These are phyloP conservation scores for Diabrotica balteata DNA, from an alignment of 2,888 invertebrate species.

Conservation along the genomic window DNA sequence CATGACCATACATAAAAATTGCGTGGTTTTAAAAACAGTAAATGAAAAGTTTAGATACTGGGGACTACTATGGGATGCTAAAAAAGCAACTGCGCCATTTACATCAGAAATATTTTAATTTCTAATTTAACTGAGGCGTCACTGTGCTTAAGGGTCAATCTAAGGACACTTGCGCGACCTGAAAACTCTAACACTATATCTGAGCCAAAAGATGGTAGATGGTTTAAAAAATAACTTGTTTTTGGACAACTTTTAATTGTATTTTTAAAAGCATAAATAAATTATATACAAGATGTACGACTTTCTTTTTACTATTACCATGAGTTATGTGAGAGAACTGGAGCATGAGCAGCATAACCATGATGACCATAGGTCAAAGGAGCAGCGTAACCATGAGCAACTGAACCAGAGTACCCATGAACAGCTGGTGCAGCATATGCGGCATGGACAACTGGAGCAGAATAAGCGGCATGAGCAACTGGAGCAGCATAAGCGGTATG, in stretches of 20 bases:
- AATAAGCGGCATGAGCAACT: conserved; percentile 42
- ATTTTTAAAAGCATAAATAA: conserved; percentile 3
- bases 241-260: background rate
- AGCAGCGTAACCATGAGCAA: conserved; percentile 35
- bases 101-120: too few species aligned
- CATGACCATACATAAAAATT: too few species aligned
- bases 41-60: too few species aligned
- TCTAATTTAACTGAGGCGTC: too few species aligned
- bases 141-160: too few species aligned
- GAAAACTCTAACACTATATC: too few species aligned
- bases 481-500: conserved; percentile 15
- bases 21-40: too few species aligned
- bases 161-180: too few species aligned
- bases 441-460: conserved; percentile 30
- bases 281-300: conserved; percentile 6
- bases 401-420: conserved; percentile 28
- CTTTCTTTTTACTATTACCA: conserved; percentile 61
- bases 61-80: too few species aligned
- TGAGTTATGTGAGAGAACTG: conserved; percentile 42
- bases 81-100: too few species aligned
- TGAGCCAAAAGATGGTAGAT: too few species aligned
- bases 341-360: conserved; percentile 32
- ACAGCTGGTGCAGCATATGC: conserved; percentile 32
- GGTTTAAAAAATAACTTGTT: too few species aligned
- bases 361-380: conserved; percentile 34